phyloP scores from a whole-genome alignment of 2,888 invertebrate genomes.

The Nemotelus nigrinus region DNA sequence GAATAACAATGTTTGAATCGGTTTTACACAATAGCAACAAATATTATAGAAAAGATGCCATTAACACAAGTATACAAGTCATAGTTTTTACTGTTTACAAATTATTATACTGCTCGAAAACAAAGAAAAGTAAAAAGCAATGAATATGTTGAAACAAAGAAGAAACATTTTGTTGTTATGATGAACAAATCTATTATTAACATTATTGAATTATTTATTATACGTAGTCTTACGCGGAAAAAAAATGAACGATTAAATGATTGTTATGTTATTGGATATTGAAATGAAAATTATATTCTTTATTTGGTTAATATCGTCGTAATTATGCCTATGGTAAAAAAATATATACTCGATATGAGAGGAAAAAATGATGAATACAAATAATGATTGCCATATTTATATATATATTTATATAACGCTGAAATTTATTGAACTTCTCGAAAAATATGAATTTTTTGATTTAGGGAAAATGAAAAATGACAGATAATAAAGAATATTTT shows the following conservation, averaged over 20 bases:
- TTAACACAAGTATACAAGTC: slow-evolving; percentile 27
- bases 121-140: too few relatives aligned
- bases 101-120: background rate
- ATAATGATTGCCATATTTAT: slow-evolving; percentile 48
- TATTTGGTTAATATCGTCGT: slow-evolving; percentile 18
- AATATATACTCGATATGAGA: slow-evolving; percentile 45
- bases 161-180: slow-evolving; percentile 42
- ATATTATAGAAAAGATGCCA: slow-evolving; percentile 11
- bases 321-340: slow-evolving; percentile 31
- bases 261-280: slow-evolving; percentile 33
- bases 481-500: slow-evolving; percentile 46
- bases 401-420: slow-evolving; percentile 15
- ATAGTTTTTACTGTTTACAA: slow-evolving; percentile 37
- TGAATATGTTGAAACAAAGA: slow-evolving; percentile 15
- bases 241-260: background rate
- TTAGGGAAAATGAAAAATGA: slow-evolving; percentile 35
- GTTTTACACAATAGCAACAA: background rate
- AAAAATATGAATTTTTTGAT: slow-evolving; percentile 28
- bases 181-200: slow-evolving; percentile 46
- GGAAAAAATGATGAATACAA: background rate
- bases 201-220: slow-evolving; percentile 45
- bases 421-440: slow-evolving; percentile 2
- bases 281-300: slow-evolving; percentile 9
- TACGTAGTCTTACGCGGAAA: slow-evolving; percentile 5
- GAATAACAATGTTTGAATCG: background rate